These are phyloP conservation scores for Galeopterus variegatus DNA, from an alignment of 2,113 vertebrate species.

Conservation along the genomic window DNA sequence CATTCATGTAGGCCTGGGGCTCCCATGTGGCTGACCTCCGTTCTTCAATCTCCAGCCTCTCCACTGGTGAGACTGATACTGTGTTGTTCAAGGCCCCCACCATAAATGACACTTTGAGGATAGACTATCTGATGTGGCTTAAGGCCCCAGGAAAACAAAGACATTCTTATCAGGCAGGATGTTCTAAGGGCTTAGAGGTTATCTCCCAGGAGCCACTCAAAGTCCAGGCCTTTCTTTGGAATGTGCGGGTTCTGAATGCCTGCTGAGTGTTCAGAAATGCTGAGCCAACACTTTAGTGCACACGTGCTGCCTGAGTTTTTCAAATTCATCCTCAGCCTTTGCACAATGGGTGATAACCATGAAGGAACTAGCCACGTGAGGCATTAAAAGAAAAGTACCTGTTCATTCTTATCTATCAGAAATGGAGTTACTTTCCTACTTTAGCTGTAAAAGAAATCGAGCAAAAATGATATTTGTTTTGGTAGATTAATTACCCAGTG, in stretches of 20 bases:
- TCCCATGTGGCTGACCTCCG: background rate
- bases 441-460: background rate
- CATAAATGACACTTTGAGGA: background rate
- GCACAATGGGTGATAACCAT: background rate
- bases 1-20: background rate
- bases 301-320: background rate
- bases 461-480: background rate
- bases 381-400: background rate
- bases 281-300: background rate
- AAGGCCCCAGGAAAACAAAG: background rate
- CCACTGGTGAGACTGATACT: background rate
- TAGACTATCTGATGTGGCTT: background rate
- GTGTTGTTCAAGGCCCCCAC: background rate
- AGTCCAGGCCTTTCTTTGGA: background rate
- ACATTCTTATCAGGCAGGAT: background rate
- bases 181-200: background rate
- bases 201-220: background rate
- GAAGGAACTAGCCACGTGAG: background rate
- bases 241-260: background rate
- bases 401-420: background rate
- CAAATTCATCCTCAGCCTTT: background rate
- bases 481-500: background rate
- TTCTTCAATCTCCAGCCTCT: background rate
- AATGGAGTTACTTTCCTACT: background rate
- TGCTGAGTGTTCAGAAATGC: background rate